Evolutionary conservation across 1,140 invertebrate genomes (phyloP).

Genomic region (Aphelinus atriplicis): DNA sequence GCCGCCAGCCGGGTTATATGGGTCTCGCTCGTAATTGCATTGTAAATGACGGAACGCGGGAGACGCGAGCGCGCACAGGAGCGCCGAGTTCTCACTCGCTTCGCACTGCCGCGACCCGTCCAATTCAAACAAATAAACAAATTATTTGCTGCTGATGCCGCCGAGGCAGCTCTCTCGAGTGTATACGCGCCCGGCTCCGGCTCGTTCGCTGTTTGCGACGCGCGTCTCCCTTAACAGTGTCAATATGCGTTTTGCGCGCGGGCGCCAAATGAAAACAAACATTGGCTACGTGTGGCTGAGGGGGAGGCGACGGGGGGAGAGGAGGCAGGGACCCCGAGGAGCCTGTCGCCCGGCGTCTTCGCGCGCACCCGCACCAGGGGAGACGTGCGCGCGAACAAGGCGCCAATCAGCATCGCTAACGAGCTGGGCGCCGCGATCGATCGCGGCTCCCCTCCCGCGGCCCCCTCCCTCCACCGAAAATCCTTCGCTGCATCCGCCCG

Average conservation of each 20-base stretch:
- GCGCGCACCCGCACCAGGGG: not conserved
- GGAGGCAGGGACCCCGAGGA: not conserved
- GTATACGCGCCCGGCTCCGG: no score
- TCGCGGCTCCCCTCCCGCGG: not conserved
- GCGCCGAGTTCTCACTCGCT: no score
- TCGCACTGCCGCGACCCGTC: no score
- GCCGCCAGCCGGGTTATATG: no score
- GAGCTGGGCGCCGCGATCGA: slow-evolving; percentile 20
- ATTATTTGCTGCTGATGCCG: no score
- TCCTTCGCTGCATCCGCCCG: no score
- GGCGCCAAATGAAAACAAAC: slow-evolving; percentile 30
- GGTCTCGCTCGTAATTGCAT: no score
- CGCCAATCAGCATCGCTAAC: slow-evolving; percentile 38
- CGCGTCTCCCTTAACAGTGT: not conserved
- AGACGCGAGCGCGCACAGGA: no score
- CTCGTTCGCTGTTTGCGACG: no score
- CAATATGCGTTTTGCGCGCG: slow-evolving; percentile 18
- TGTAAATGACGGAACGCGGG: no score
- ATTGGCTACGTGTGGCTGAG: not conserved
- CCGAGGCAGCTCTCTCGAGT: no score
- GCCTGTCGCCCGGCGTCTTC: not conserved
- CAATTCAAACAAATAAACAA: no score
- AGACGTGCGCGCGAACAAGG: slow-evolving; percentile 3
- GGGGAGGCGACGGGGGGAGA: not conserved
- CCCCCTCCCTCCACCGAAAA: not conserved